phyloP scores from a whole-genome alignment of 2,797 vertebrate species.

The Cossypha caffra region DNA sequence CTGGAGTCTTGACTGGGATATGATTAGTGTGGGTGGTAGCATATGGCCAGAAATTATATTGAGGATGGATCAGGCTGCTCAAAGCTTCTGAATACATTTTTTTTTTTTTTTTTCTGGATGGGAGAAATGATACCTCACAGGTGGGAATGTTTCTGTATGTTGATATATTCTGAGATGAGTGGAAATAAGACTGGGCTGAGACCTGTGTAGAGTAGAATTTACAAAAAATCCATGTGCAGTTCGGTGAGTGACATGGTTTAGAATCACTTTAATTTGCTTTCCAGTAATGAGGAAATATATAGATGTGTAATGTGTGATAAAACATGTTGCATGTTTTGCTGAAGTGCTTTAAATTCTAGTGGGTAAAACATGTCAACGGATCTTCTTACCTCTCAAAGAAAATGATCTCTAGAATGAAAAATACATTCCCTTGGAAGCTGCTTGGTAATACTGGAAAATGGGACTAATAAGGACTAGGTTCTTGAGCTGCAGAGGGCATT shows the following conservation, averaged over 20 bases:
- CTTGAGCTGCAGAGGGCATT: background rate
- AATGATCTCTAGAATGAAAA: background rate
- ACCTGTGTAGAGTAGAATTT: background rate
- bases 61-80: background rate
- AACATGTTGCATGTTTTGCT: background rate
- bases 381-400: background rate
- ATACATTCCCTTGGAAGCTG: background rate
- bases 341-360: background rate
- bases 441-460: background rate
- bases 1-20: background rate
- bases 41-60: background rate
- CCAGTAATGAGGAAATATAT: background rate
- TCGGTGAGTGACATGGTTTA: background rate
- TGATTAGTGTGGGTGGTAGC: background rate
- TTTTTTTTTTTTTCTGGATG: background rate
- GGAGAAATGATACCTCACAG: background rate
- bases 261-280: slow-evolving; percentile 5
- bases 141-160: background rate
- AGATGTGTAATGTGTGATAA: background rate
- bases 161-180: background rate
- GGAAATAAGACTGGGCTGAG: background rate
- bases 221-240: background rate
- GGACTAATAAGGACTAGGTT: background rate
- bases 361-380: background rate
- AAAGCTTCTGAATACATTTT: background rate